Evolutionary conservation across 2,797 vertebrate species (phyloP), one percentile per base, ranked within the genome.

Genomic region (Galagoides demidoff): DNA sequence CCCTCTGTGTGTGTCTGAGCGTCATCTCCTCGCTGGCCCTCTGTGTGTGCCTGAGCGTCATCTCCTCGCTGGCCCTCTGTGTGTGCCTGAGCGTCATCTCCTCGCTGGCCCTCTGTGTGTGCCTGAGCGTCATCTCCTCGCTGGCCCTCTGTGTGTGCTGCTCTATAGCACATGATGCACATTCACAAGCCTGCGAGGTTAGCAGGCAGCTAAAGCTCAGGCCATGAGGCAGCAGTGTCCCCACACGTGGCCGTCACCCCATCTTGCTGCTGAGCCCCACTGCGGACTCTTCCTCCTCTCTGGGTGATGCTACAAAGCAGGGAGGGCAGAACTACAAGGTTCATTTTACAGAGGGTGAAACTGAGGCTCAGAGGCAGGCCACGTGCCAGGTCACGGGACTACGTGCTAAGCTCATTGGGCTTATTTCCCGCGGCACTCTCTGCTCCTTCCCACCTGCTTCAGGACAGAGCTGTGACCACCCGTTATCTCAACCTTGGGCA

Each of bases 301-400:
- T 2, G 11, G 25, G 57, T 0, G 1, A 17, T 59, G 61, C 25
- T 29, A 7, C 0, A 0, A 13, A 4, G 23, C 2, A 5, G 37
- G 2, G 0, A 3, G 37, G 39, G 27, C 59, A 6, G 52, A 27
- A 37, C 5, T 7, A 39, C 29, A 3, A 3, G 0, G 6, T 34
- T 43, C 27, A 2, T 14, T 1, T 7, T 19, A 23, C 23, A 55
- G 25, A 74, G 1, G 19, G 71, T 31, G 9, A 37, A 29, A 7
- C 9, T 52, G 49, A 1, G 39, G 55, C 66, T 52, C 27, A 16
- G 82, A 43, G 71, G 57, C 20, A 13, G 2, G 52, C 7, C 2
- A 0, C 1, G 1, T 20, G 5, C 1, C 0, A 1, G 8, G 13
- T 34, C 55, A 16, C n/a, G 0, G 7, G 34, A 31, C 52, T 52